Percentiles rank a stretch among this genome's conserved stretches.
Evolutionary conservation across 2,888 invertebrate species (phyloP).

Genomic region (Poecilus cupreus): DNA sequence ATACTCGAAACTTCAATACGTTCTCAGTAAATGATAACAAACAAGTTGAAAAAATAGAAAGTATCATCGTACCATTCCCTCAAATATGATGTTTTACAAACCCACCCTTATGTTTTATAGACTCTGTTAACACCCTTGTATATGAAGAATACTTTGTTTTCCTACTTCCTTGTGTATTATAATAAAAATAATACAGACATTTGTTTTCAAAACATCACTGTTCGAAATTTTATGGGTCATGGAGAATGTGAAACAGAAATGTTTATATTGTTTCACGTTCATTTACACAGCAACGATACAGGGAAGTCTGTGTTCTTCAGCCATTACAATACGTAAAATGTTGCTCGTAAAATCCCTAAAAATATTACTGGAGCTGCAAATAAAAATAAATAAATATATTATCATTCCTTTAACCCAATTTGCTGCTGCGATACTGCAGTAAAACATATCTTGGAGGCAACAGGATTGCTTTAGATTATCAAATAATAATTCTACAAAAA

Average conservation of each 20-base stretch:
- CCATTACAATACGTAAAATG: slow-evolving; percentile 17
- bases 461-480: too few species aligned
- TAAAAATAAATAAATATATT: not conserved
- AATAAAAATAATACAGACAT: slow-evolving; percentile 30
- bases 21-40: too few species aligned
- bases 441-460: not conserved
- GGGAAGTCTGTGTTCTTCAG: not conserved
- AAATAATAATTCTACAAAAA: too few species aligned
- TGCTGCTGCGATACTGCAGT: not conserved
- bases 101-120: not conserved
- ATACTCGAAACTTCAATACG: too few species aligned
- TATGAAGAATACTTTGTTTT: not conserved
- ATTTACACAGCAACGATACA: slow-evolving; percentile 5
- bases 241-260: slow-evolving; percentile 27
- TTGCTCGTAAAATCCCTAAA: slow-evolving; percentile 8
- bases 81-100: not conserved
- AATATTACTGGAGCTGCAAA: not conserved
- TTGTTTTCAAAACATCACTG: slow-evolving; percentile 31
- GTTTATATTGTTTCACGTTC: slow-evolving; percentile 33
- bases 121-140: not conserved
- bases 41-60: not conserved
- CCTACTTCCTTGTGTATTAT: slow-evolving; percentile 6
- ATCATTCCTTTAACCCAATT: not conserved
- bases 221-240: slow-evolving; percentile 23
- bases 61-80: not conserved